Evolutionary conservation across 2,888 invertebrate species (phyloP).

Genomic region (Portevinia maculata): DNA sequence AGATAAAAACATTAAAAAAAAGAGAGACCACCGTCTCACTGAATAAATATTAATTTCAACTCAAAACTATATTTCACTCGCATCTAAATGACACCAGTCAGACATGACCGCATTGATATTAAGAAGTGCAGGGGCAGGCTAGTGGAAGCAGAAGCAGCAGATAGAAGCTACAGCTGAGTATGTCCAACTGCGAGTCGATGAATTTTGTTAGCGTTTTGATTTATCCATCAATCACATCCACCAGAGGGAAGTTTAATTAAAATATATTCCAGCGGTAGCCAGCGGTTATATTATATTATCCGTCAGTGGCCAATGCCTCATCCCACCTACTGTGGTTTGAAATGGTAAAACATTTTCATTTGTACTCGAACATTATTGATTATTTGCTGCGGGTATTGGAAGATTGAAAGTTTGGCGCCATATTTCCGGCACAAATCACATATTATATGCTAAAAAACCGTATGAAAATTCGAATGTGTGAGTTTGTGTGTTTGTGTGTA

Average conservation of each 20-base stretch:
- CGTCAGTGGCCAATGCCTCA: constrained; percentile 1
- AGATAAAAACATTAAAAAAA: neutral
- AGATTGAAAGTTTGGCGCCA: constrained; percentile 28
- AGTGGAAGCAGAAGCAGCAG: neutral
- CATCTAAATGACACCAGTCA: constrained; percentile 26
- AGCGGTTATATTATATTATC: neutral
- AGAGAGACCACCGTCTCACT: neutral
- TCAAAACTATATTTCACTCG: constrained; percentile 17
- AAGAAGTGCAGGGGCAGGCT: neutral
- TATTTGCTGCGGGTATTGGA: neutral
- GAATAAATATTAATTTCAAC: constrained; percentile 28
- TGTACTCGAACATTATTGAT: neutral
- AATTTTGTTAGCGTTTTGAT: constrained; percentile 53
- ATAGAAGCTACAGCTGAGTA: neutral
- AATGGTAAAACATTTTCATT: constrained; percentile 21
- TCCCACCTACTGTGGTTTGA: constrained; percentile 13
- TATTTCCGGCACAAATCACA: constrained; percentile 35
- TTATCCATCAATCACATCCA: constrained; percentile 61
- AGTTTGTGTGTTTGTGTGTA: too few relatives aligned
- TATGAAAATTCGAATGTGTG: neutral
- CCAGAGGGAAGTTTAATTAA: constrained; percentile 59
- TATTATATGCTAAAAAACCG: neutral
- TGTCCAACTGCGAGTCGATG: constrained; percentile 4
- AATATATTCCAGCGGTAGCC: constrained; percentile 42
- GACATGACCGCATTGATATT: constrained; percentile 15